Percentiles rank a stretch among this genome's conserved stretches.
phyloP scores from a whole-genome alignment of 2,797 vertebrate genomes.

The Acipenser ruthenus region DNA sequence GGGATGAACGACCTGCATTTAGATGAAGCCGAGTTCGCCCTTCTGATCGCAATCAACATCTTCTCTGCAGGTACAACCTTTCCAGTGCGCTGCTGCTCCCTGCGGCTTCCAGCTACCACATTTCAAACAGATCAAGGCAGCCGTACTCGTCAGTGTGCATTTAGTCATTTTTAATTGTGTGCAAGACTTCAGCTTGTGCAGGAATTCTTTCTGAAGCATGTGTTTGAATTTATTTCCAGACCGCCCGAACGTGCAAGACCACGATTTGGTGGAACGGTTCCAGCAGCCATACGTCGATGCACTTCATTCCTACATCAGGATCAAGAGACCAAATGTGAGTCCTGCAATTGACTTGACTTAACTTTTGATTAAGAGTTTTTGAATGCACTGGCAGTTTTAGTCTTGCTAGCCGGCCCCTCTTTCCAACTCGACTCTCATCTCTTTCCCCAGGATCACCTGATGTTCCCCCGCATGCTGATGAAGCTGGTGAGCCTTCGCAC shows the following conservation, averaged over 20 bases:
- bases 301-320: constrained; percentile 89
- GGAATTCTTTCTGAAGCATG: constrained; percentile 15
- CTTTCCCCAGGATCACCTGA: constrained; percentile 75
- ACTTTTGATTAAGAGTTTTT: not conserved
- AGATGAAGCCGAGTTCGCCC: constrained; percentile 89
- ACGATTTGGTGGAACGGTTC: constrained; percentile 85
- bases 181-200: no score
- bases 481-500: constrained; percentile 95
- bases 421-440: no score
- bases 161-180: no score
- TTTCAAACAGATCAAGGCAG: no score
- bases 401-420: no score
- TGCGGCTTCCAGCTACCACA: no score
- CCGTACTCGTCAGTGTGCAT: no score
- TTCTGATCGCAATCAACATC: constrained; percentile 96
- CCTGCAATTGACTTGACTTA: not conserved
- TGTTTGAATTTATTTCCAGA: constrained; percentile 51
- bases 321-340: constrained; percentile 93
- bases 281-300: constrained; percentile 94
- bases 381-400: not conserved
- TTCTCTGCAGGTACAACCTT: constrained; percentile 85
- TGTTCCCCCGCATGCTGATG: constrained; percentile 98
- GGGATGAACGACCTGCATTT: constrained; percentile 94
- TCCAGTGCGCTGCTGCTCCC: no score
- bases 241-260: constrained; percentile 92